Evolutionary conservation across 2,888 invertebrate genomes (phyloP).

Genomic region (Himalopsyche japonica): DNA sequence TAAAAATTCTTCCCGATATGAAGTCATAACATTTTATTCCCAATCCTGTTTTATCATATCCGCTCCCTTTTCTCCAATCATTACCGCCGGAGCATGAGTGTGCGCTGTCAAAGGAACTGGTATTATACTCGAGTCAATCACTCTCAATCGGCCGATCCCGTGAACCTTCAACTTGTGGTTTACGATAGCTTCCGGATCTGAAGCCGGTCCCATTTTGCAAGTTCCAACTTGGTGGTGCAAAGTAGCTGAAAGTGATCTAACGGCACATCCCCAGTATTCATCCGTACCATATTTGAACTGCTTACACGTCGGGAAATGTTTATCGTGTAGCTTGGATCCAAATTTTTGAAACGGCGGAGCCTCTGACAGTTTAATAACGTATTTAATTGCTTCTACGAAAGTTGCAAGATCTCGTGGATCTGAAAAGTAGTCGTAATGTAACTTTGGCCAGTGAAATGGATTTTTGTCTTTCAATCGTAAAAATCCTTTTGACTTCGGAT

Average conservation of each 20-base stretch:
- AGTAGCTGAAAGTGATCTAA: slow-evolving; percentile 63
- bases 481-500: slow-evolving; percentile 75
- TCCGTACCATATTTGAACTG: slow-evolving; percentile 59
- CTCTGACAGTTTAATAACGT: slow-evolving; percentile 57
- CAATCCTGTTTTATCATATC: slow-evolving; percentile 65
- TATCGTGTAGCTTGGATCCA: slow-evolving; percentile 58
- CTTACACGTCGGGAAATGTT: slow-evolving; percentile 59
- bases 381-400: slow-evolving; percentile 65
- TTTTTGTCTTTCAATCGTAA: slow-evolving; percentile 70
- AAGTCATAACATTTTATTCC: slow-evolving; percentile 41
- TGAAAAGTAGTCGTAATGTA: slow-evolving; percentile 79
- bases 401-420: slow-evolving; percentile 65
- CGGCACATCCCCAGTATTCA: slow-evolving; percentile 72
- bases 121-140: slow-evolving; percentile 70
- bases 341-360: slow-evolving; percentile 64
- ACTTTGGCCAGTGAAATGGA: slow-evolving; percentile 74
- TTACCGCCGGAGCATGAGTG: slow-evolving; percentile 69
- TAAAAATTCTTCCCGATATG: no score
- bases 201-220: slow-evolving; percentile 70
- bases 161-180: slow-evolving; percentile 65
- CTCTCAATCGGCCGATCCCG: slow-evolving; percentile 63
- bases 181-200: slow-evolving; percentile 66
- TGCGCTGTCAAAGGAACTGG: slow-evolving; percentile 68
- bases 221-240: slow-evolving; percentile 70
- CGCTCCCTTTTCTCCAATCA: slow-evolving; percentile 74